Base-by-base conservation (phyloP, 92 coral and sea anemone species). In the Scolanthus callimorphus region DNA sequence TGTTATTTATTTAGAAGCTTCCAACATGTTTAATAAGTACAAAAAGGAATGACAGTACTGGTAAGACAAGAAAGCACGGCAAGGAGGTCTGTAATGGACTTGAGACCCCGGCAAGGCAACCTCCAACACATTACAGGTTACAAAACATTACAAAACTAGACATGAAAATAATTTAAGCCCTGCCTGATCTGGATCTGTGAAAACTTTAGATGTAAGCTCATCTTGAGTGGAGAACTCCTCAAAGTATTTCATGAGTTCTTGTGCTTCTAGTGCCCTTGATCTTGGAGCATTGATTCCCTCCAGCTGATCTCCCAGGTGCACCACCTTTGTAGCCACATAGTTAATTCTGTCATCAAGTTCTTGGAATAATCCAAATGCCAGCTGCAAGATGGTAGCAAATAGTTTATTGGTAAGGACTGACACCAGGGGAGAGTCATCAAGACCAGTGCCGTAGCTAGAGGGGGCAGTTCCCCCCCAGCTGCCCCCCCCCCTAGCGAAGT, bases 221-320 rank as follows among this genome's bases (percentile, higher is more conserved):
- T 84, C 92, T 28, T 55, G 74, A 24, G 70, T 28, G n/a, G 87
- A 79, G 83, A 91, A 91, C 69, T 88, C 97, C 31, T 91, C 80
- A 63, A 91, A 91, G 51, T 91, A 88, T 52, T 84, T 77, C 97
- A 91, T 91, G n/a, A 91, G 81, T 48, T 91, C 92, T 55, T 88
- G 95, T 20, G 97, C 97, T 65, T 91, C 97, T 23, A 72, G 79
- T 4, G 97, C 96, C 45, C 97, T 52, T 30, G 95, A 89, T 29
- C 97, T 62, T 17, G 97, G 97, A 28, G 96, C 79, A 65, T 91
- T 91, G 55, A 91, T 91, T 26, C 97, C 97, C 59, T 91, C 97
- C 20, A 91, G 82, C 63, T 91, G 97, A 41, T 91, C 97, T 43
- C 97, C 97, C 57, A 91, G 85, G 55, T 91, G 97, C 49, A 91